phyloP scores from a whole-genome alignment of 1,140 invertebrate genomes.

The Aricia agestis region DNA sequence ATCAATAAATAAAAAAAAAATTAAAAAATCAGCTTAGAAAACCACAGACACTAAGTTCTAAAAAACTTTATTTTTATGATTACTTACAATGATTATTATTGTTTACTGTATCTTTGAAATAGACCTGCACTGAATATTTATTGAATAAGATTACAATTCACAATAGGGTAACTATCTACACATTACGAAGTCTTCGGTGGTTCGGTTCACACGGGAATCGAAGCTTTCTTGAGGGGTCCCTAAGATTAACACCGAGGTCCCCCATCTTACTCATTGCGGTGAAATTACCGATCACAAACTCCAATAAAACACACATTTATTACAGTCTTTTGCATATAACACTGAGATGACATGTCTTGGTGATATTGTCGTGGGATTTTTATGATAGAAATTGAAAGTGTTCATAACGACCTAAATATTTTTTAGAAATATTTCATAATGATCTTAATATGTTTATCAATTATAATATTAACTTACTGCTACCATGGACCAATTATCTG shows the following conservation, averaged over 20 bases:
- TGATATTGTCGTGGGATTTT: no score
- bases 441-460: no score
- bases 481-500: no score
- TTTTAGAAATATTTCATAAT: no score
- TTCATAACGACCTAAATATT: no score
- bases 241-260: conserved; percentile 43
- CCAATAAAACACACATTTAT: conserved; percentile 17
- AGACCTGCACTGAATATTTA: background rate
- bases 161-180: conserved; percentile 25
- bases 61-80: no score
- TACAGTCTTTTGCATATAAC: background rate
- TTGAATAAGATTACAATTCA: background rate
- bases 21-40: no score
- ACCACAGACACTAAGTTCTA: no score
- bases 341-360: background rate
- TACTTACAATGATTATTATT: background rate
- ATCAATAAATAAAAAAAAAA: no score
- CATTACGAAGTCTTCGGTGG: conserved; percentile 38
- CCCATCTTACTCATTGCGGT: conserved; percentile 37
- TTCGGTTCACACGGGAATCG: conserved; percentile 68
- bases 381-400: no score
- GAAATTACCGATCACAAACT: conserved; percentile 26
- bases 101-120: no score
- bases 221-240: conserved; percentile 57
- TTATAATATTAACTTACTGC: no score